Conservation (phyloP, 2,888 invertebrate genomes). For the Spilarctia lutea region DNA sequence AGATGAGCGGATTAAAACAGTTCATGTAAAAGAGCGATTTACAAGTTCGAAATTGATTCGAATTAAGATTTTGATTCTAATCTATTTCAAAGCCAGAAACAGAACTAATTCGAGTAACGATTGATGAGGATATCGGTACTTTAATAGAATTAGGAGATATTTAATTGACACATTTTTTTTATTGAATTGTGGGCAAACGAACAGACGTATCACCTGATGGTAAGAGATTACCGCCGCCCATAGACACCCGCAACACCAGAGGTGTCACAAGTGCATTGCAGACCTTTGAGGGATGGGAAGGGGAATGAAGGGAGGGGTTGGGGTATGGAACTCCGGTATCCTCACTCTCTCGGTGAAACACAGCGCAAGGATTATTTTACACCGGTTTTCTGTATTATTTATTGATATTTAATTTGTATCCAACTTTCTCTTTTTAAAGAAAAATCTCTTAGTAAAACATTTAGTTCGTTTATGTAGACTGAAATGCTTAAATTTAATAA, state of each 20-base stretch:
- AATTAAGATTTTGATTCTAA: not conserved
- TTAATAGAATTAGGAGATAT: not conserved
- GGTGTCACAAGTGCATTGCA: too few relatives aligned
- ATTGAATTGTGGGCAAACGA: too few relatives aligned
- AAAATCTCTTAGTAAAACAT: not conserved
- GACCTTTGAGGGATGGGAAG: too few relatives aligned
- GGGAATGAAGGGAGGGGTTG: too few relatives aligned
- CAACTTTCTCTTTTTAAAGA: not conserved
- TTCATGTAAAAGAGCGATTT: not conserved
- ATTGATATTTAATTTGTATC: not conserved
- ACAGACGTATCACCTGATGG: too few relatives aligned
- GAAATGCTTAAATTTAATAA: not conserved
- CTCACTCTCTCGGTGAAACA: too few relatives aligned
- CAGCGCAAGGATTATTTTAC: too few relatives aligned
- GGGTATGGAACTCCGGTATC: too few relatives aligned
- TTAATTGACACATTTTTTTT: not conserved
- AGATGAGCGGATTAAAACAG: conserved; percentile 22
- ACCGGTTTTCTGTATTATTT: too few relatives aligned
- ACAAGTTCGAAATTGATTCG: not conserved
- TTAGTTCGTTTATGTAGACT: not conserved
- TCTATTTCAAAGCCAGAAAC: not conserved
- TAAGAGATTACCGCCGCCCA: too few relatives aligned
- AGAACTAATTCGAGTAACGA: not conserved
- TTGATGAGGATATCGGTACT: not conserved
- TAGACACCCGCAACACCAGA: too few relatives aligned